Percentiles rank a stretch among this genome's conserved stretches.
Evolutionary conservation across 2,113 vertebrate genomes (phyloP).

Genomic region (Corythaeola cristata): DNA sequence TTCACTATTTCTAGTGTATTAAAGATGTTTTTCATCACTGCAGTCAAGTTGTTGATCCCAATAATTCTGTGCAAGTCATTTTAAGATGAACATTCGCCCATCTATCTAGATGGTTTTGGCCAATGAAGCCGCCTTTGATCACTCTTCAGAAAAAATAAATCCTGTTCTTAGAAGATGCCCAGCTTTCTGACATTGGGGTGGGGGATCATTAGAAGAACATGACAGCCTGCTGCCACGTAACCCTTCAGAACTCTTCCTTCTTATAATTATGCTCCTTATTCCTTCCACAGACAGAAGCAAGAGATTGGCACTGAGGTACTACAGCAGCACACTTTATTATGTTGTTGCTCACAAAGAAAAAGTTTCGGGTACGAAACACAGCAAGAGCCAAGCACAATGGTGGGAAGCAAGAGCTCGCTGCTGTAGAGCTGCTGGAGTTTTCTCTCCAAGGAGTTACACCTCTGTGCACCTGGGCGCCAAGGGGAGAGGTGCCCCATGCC

Average conservation of each 20-base stretch:
- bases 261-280: neutral
- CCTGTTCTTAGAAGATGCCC: neutral
- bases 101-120: neutral
- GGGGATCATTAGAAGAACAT: neutral
- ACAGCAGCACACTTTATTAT: neutral
- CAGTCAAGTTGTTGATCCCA: neutral
- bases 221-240: neutral
- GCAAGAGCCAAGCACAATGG: neutral
- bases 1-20: neutral
- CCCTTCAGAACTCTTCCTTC: neutral
- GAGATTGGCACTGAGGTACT: neutral
- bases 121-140: neutral
- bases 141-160: neutral
- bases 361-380: neutral
- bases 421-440: neutral
- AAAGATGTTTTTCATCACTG: neutral
- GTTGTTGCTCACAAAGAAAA: neutral
- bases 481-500: neutral
- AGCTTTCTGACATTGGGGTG: neutral
- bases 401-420: neutral
- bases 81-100: neutral
- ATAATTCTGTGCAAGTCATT: neutral
- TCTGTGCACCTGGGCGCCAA: fast-evolving
- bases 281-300: neutral
- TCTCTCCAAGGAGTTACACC: fast-evolving